Evolutionary conservation across 2,888 invertebrate species (phyloP), one percentile per base, ranked within the genome.

Genomic region (Agonum fuliginosum): DNA sequence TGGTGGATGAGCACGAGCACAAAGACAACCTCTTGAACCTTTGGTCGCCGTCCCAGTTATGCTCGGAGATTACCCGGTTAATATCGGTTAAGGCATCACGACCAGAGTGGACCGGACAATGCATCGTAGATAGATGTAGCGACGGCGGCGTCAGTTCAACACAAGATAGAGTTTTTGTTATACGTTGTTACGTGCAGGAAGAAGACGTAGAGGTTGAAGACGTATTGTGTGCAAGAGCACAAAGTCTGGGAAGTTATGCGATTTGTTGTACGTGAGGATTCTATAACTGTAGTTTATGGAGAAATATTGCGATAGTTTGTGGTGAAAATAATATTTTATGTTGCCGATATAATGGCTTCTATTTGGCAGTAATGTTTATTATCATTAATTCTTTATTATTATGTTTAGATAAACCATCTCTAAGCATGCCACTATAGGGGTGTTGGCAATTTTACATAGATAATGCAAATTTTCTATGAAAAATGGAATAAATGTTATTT

Each of bases 51-150:
- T 37, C 37, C 34, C 14, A 34, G 62, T 62, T 62, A 62, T 62
- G 30, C 34, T 19, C 3, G 8, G 34, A 62, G 62, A 62, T 62
- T 62, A 62, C 62, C 19, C 62, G 41, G 41, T 41, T 67, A 67
- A 67, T 67, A 67, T 41, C 41, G 37, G 67, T 67, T 67, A 67
- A 67, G 41, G 41, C 22, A 19, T 67, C 67, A 67, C 22, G 41
- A 20, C 20, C 17, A 22, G 22, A 19, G 41, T 20, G 22, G 3
- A 67, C 19, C 41, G 67, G 67, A 67, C 67, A 67, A 67, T 67
- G 41, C 67, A 41, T 41, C 12, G 6, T 12, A 37, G 67, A 67
- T 67, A 41, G 41, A 67, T 41, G 37, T n/a, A 10, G 58, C 12
- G 12, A 10, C 10, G 65, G 22, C 22, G 6, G 10, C 20, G 19